Evolutionary conservation across 2,888 invertebrate genomes (phyloP).

Genomic region (Conchocele bisecta): DNA sequence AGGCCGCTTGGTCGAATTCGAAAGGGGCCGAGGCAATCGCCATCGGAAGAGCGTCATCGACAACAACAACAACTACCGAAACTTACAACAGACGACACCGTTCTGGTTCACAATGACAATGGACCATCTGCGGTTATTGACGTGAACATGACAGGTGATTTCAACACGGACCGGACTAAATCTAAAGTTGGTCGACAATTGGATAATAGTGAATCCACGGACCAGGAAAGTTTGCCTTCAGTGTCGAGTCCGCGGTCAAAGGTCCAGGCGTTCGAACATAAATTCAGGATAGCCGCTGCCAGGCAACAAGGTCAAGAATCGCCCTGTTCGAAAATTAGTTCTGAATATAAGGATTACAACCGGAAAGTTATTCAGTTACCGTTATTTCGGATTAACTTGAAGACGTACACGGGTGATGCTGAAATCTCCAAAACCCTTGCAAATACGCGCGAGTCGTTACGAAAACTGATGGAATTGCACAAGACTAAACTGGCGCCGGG

Average conservation of each 20-base stretch:
- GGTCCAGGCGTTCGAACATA: conserved; percentile 50
- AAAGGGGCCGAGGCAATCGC: conserved; percentile 15
- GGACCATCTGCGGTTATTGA: neutral
- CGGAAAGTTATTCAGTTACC: conserved; percentile 57
- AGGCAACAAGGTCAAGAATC: conserved; percentile 42
- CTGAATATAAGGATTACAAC: conserved; percentile 27
- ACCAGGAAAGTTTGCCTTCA: conserved; percentile 6
- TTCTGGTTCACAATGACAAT: neutral
- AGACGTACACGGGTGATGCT: conserved; percentile 42
- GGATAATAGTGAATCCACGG: neutral
- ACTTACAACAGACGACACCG: no score
- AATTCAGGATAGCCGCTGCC: conserved; percentile 50
- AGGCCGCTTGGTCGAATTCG: conserved; percentile 50
- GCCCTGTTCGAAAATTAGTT: conserved; percentile 20
- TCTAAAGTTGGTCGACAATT: conserved; percentile 4
- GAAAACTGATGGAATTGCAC: conserved; percentile 52
- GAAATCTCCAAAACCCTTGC: conserved; percentile 52
- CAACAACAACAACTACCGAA: neutral
- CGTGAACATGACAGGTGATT: neutral
- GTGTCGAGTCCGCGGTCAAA: conserved; percentile 28
- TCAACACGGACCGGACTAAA: neutral
- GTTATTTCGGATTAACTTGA: conserved; percentile 53
- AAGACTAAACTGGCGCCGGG: conserved; percentile 43
- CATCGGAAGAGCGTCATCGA: conserved; percentile 1
- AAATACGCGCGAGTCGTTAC: conserved; percentile 51